These are phyloP conservation scores for Thomomys bottae DNA, from an alignment of 2,113 vertebrate species.

Conservation along the genomic window DNA sequence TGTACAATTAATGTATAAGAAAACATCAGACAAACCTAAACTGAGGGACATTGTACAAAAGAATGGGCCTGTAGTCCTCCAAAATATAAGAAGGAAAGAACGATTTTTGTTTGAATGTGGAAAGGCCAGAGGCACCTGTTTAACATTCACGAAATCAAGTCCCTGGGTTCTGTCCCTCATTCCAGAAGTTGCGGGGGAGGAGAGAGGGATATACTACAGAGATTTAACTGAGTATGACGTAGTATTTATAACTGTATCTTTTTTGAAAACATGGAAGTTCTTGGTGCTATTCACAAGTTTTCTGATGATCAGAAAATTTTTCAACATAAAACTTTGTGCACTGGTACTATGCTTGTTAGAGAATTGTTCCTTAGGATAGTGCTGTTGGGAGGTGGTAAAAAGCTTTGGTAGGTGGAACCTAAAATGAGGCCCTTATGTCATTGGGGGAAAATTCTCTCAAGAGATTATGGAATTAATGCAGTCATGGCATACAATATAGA, in stretches of 20 bases:
- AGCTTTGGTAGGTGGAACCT: not conserved
- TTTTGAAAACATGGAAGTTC: not conserved
- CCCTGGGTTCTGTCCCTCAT: not conserved
- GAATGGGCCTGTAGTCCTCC: not conserved
- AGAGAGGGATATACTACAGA: not conserved
- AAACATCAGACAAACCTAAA: slow-evolving; percentile 19
- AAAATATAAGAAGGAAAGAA: slow-evolving; percentile 18
- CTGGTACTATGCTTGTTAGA: not conserved
- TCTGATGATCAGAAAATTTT: slow-evolving; percentile 1
- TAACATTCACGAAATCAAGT: not conserved
- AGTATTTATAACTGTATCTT: not conserved
- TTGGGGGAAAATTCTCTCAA: not conserved
- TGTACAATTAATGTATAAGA: not conserved
- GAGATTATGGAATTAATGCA: not conserved
- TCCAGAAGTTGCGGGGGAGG: too few species aligned
- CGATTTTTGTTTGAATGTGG: not conserved
- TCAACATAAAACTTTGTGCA: slow-evolving; percentile 46
- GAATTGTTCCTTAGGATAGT: not conserved
- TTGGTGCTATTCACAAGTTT: not conserved
- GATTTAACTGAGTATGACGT: not conserved
- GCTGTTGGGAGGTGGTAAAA: too few species aligned
- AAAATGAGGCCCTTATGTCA: not conserved
- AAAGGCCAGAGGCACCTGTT: not conserved
- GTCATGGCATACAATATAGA: too few species aligned
- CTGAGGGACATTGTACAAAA: slow-evolving; percentile 8